Evolutionary conservation across 53 echinoderm and acorn worm species (phyloP), one percentile per base, ranked within the genome.

Genomic region (Holothuria scabra): DNA sequence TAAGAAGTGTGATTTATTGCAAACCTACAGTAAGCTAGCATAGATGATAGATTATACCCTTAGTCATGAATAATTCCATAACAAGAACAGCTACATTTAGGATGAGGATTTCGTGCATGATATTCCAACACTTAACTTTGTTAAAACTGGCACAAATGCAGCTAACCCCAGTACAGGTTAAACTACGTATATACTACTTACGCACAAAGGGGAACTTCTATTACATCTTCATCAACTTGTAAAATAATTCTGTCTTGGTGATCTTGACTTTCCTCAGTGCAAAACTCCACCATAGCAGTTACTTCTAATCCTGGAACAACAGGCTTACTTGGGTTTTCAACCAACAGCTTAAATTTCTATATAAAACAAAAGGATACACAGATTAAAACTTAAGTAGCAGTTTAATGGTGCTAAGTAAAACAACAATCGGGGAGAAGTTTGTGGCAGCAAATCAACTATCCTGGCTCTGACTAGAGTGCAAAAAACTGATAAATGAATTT

Each of bases 231-330:
- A 66, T 99, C 93, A 2, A 99, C 93, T 13, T 94, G 91, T 5
- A 99, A 89, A n/a, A 99, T 97, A 7, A 99, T 86, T 61, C 99
- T 89, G 83, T 99, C 99, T 61, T 99, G 99, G 71, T 86, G 95
- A 85, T 99, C 95, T 59, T 87, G 86, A 26, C 89, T 88, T 79
- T 92, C 94, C 5, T 81, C 89, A 3, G 94, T 95, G 59, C 78
- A 89, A 84, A 90, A 99, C 56, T 94, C 91, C 19, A 99, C 75
- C 2, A 91, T 91, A 3, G 94, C 99, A 25, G 78, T 72, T 49
- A 99, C 94, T 37, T 99, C 99, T n/a, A 99, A 68, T 5, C 99
- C 99, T 28, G 94, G 94, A 19, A 94, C 94, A n/a, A 99, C 86
- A 8, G 99, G 99, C 74, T 84, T 88, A 18, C 71, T 76, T 56